A percentile compares a stretch with the other conserved stretches of the same genome.
phyloP scores from a whole-genome alignment of 2,113 vertebrate species.

The Apteryx mantelli region DNA sequence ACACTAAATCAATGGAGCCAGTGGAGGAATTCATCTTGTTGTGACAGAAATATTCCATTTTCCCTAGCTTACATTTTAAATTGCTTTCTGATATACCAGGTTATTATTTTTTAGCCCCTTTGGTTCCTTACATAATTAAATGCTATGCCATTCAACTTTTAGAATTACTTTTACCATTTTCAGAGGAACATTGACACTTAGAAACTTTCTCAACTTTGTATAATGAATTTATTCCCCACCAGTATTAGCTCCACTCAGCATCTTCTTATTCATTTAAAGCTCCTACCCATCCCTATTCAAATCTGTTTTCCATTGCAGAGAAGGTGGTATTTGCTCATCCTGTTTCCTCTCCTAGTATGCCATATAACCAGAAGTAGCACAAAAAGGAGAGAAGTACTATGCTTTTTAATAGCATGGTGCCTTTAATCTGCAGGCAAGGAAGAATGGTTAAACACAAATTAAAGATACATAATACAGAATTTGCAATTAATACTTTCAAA shows the following conservation, averaged over 20 bases:
- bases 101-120: conserved; percentile 58
- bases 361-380: not conserved
- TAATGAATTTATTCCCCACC: conserved; percentile 36
- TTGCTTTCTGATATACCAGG: conserved; percentile 63
- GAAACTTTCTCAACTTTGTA: conserved; percentile 30
- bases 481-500: not conserved
- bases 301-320: not conserved
- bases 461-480: not conserved
- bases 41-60: conserved; percentile 64
- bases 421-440: not conserved
- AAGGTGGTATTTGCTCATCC: not conserved
- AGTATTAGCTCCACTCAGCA: conserved; percentile 5
- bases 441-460: not conserved
- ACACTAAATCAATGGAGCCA: conserved; percentile 17
- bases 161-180: conserved; percentile 63
- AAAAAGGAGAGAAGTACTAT: not conserved
- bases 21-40: conserved; percentile 55
- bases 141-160: conserved; percentile 18
- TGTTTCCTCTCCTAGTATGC: not conserved
- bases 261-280: conserved; percentile 38
- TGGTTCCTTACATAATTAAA: conserved; percentile 62
- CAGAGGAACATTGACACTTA: conserved; percentile 25
- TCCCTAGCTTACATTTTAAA: conserved; percentile 56
- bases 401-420: not conserved
- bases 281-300: not conserved